A percentile compares a stretch with the other conserved stretches of the same genome.
phyloP scores from a whole-genome alignment of 2,113 vertebrate genomes.

The Terrapene triunguis region DNA sequence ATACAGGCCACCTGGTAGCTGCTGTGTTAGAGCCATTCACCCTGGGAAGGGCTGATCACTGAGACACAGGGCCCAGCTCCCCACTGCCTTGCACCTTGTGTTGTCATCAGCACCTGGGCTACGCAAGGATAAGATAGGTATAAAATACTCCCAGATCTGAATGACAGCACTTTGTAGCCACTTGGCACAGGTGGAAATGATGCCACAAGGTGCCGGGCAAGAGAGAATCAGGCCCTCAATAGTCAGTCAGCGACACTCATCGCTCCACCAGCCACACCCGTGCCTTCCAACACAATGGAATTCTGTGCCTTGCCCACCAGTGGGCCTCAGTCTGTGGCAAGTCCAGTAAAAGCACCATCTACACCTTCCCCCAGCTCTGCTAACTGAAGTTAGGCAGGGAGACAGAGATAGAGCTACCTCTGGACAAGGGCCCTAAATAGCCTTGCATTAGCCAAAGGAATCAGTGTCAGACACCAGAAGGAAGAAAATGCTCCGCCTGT shows the following conservation, averaged over 20 bases:
- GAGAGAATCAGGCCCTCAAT: not conserved
- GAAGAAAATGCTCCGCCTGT: not conserved
- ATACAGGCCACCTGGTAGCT: not conserved
- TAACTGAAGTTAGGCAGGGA: accelerated
- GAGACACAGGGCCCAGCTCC: not conserved
- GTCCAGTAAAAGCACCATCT: not conserved
- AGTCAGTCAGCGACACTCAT: not conserved
- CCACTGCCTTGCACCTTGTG: not conserved
- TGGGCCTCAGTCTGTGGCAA: not conserved
- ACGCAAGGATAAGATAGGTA: not conserved
- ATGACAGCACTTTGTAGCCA: not conserved
- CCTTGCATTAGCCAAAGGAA: not conserved
- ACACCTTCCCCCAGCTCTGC: not conserved
- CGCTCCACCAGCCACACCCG: not conserved
- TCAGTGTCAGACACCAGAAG: not conserved
- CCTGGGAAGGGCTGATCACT: not conserved
- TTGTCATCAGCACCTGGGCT: not conserved
- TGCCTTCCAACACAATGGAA: not conserved
- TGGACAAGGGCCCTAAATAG: not conserved
- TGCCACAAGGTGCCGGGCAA: not conserved
- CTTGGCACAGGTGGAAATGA: not conserved
- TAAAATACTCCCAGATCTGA: not conserved
- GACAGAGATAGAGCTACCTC: not conserved
- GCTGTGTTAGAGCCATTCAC: not conserved
- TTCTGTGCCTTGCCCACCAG: not conserved